These are phyloP conservation scores for Heteromormyrus szaboi DNA, from an alignment of 2,797 vertebrate genomes.

Conservation along the genomic window DNA sequence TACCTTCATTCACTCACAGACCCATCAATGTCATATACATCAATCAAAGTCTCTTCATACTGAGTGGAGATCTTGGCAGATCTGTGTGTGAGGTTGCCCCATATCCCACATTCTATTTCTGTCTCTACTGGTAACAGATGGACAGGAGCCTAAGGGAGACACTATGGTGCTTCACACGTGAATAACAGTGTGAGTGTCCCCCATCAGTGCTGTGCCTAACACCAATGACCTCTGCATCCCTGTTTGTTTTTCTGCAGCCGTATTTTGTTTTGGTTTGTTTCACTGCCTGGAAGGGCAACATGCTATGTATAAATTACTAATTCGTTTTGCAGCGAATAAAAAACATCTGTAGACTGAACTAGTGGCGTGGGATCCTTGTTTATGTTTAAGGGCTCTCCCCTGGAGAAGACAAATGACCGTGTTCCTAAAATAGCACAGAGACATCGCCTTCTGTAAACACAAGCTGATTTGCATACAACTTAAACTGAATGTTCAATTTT, in stretches of 20 bases:
- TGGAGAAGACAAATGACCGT: conserved; percentile 10
- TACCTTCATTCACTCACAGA: not conserved
- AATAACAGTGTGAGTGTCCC: conserved; percentile 14
- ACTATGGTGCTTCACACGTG: not conserved
- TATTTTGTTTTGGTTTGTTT: conserved; percentile 12
- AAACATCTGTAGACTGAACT: conserved; percentile 40
- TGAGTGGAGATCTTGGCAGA: not conserved
- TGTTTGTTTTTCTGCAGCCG: conserved; percentile 21
- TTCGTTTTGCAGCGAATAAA: conserved; percentile 37
- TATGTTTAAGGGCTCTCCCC: conserved; percentile 11
- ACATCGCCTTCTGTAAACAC: not conserved
- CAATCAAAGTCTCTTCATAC: not conserved
- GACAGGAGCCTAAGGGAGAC: not conserved
- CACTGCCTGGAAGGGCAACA: conserved; percentile 33
- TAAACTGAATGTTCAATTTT: conserved; percentile 11
- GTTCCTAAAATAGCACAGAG: not conserved
- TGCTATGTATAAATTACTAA: conserved; percentile 41
- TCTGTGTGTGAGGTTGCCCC: not conserved
- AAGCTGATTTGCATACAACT: conserved; percentile 13
- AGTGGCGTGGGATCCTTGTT: conserved; percentile 30
- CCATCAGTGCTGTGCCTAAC: conserved; percentile 12
- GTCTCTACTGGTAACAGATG: not conserved
- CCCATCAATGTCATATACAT: not conserved
- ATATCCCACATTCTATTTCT: conserved; percentile 1
- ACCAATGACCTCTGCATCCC: conserved; percentile 22